phyloP scores from a whole-genome alignment of 2,113 vertebrate genomes.

The Tetrao urogallus region DNA sequence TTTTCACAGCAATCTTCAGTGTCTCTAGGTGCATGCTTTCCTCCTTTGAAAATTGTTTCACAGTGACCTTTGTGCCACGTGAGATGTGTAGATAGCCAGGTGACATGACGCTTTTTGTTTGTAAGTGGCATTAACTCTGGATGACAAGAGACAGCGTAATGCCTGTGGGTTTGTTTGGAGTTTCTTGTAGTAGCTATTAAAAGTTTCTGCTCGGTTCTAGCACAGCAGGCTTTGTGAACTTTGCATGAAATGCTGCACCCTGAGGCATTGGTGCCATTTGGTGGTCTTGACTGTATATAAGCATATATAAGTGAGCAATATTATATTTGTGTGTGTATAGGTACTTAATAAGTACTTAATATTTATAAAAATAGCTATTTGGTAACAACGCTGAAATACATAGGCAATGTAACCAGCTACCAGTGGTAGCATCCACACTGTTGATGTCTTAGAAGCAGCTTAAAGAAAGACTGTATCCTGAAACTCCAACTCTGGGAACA shows the following conservation, averaged over 20 bases:
- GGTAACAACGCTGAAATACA: not conserved
- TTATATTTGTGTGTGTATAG: not conserved
- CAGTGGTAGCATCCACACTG: rapidly evolving
- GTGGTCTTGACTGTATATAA: not conserved
- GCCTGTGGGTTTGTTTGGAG: not conserved
- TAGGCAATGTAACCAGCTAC: not conserved
- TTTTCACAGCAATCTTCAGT: not conserved
- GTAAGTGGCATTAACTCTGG: not conserved
- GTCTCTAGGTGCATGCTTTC: not conserved
- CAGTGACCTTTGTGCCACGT: not conserved
- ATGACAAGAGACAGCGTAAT: not conserved
- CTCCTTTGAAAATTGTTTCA: not conserved
- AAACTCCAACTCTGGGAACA: not conserved
- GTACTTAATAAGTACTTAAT: too few species aligned
- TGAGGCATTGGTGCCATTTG: too few species aligned
- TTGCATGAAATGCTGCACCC: not conserved
- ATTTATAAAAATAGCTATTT: not conserved
- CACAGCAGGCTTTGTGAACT: not conserved
- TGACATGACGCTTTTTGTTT: not conserved
- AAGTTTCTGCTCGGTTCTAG: not conserved
- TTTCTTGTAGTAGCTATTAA: not conserved
- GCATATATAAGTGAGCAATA: not conserved
- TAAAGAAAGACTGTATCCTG: not conserved
- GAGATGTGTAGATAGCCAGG: not conserved
- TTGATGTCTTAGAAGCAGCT: not conserved